These are phyloP conservation scores for Notocelia uddmanniana DNA, from an alignment of 2,888 invertebrate genomes.

Conservation along the genomic window DNA sequence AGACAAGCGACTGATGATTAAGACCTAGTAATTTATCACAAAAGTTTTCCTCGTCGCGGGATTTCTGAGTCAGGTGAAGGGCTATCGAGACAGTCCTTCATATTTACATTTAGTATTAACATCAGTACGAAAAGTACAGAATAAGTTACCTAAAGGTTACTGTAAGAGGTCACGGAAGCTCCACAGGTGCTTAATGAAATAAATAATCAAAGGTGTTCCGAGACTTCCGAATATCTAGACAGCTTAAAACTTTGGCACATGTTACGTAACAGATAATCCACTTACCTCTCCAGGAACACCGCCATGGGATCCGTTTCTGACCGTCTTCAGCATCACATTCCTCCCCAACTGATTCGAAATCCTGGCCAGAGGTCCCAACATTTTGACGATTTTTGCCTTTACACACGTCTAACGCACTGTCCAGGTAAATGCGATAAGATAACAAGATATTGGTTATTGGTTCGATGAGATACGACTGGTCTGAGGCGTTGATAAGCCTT, in stretches of 20 bases:
- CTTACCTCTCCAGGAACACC: conserved; percentile 77
- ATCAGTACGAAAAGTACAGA: not conserved
- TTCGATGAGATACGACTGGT: conserved; percentile 33
- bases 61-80: not conserved
- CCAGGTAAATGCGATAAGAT: conserved; percentile 49
- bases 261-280: conserved; percentile 64
- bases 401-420: conserved; percentile 49
- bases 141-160: not conserved
- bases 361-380: conserved; percentile 76
- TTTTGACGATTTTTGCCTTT: conserved; percentile 58
- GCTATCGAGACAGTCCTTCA: not conserved
- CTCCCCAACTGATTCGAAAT: conserved; percentile 69
- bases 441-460: conserved; percentile 39
- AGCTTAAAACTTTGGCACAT: not conserved
- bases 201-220: not conserved
- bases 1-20: not conserved
- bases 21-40: not conserved
- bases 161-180: not conserved
- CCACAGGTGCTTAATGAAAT: not conserved
- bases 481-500: conserved; percentile 37
- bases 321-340: conserved; percentile 69
- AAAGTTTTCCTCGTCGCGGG: conserved; percentile 6
- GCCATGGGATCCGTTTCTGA: conserved; percentile 76
- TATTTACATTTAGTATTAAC: not conserved
- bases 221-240: not conserved